Evolutionary conservation across 2,888 invertebrate genomes (phyloP), one percentile per base, ranked within the genome.

Genomic region (Leuctra nigra): DNA sequence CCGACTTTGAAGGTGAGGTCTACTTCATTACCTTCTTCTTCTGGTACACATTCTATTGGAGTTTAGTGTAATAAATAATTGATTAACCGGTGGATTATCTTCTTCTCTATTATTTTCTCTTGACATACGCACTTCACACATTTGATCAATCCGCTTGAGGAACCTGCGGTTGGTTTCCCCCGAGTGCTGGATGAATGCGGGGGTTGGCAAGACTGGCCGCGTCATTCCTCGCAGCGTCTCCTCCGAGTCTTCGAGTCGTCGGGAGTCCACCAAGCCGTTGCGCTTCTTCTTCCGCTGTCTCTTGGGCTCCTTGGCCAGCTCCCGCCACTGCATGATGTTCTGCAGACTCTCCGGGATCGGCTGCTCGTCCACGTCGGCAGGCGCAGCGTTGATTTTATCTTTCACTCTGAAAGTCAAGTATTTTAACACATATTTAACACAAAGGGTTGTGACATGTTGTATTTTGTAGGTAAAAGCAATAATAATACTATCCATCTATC

Each of bases 381-480:
- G 44, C 23, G 20, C 23, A 23, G 20, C n/a, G 23, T 44, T 44
- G 44, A 44, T 44, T 44, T 44, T 44, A 20, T 44, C 22, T 23
- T 44, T 44, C 6, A 44, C 4, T 4, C 44, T 44, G 23, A 6
- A 20, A 22, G n/a, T n/a, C n/a, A n/a, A n/a, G n/a, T n/a, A n/a
- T n/a, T n/a, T n/a, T n/a, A n/a, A n/a, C n/a, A n/a, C n/a, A n/a
- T n/a, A n/a, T n/a, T n/a, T n/a, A n/a, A n/a, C n/a, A n/a, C n/a
- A n/a, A n/a, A n/a, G n/a, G n/a, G n/a, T n/a, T n/a, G n/a, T n/a
- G n/a, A n/a, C n/a, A n/a, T n/a, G n/a, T n/a, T n/a, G n/a, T n/a
- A n/a, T n/a, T n/a, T n/a, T n/a, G n/a, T n/a, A n/a, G n/a, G n/a
- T n/a, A n/a, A n/a, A n/a, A n/a, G n/a, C n/a, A n/a, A n/a, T n/a